Conservation (phyloP, 2,888 invertebrate species). For the Aspidiotus rigidus region DNA sequence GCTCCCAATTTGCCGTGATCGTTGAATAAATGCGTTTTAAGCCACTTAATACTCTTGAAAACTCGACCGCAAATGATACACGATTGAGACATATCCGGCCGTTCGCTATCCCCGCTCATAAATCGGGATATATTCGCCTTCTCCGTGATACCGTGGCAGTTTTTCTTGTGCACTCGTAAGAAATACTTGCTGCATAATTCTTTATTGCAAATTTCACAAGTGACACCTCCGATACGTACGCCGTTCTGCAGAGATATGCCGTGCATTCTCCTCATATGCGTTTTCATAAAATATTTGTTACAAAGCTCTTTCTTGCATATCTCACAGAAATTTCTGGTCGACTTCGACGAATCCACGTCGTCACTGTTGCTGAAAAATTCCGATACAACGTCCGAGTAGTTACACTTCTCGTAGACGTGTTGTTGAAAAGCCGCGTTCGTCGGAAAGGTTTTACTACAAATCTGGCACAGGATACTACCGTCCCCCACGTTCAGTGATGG, state of each 20-base stretch:
- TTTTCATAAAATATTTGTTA: constrained; percentile 99
- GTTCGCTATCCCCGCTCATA: constrained; percentile 48
- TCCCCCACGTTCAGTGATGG: constrained; percentile 21
- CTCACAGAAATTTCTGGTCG: constrained; percentile 78
- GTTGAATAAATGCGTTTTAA: constrained; percentile 74
- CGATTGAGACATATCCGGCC: constrained; percentile 57
- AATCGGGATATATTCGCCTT: constrained; percentile 45
- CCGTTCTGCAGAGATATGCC: constrained; percentile 89
- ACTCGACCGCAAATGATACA: constrained; percentile 79
- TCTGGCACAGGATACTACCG: constrained; percentile 52
- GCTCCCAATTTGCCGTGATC: constrained; percentile 66
- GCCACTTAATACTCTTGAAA: constrained; percentile 78
- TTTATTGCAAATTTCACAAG: constrained; percentile 96
- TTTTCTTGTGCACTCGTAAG: constrained; percentile 92
- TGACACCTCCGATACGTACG: constrained; percentile 83
- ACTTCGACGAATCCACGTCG: constrained; percentile 20
- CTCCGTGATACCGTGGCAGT: constrained; percentile 91
- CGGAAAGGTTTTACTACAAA: constrained; percentile 64
- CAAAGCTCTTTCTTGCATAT: constrained; percentile 98
- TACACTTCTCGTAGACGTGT: constrained; percentile 60
- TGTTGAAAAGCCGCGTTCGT: constrained; percentile 62
- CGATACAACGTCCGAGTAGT: constrained; percentile 39
- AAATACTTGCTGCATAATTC: constrained; percentile 98
- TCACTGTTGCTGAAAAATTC: constrained; percentile 3
- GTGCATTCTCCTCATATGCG: constrained; percentile 98